Conservation (phyloP, 2,888 invertebrate genomes). For the Prosapia bicincta region DNA sequence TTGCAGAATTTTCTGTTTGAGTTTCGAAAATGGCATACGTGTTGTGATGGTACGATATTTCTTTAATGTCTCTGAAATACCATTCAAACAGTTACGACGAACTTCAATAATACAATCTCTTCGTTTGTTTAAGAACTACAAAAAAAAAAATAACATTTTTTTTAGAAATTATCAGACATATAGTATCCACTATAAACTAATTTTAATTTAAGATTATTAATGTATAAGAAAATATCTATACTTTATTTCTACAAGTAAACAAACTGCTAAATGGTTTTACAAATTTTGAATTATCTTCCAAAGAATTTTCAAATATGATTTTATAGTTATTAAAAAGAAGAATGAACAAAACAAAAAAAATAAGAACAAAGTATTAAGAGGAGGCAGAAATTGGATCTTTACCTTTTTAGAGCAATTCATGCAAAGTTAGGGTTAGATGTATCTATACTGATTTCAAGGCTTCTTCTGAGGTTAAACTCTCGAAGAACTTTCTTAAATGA, state of each 20-base stretch:
- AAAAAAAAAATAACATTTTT: background rate
- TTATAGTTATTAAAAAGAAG: too few species aligned
- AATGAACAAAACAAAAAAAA: too few species aligned
- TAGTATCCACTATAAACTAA: background rate
- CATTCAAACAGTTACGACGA: constrained; percentile 9
- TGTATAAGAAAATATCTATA: background rate
- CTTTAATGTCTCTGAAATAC: background rate
- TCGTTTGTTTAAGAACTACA: background rate
- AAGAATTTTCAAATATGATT: too few species aligned
- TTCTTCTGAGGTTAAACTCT: too few species aligned
- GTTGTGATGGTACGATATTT: background rate
- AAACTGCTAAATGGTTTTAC: background rate
- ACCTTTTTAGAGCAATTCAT: too few species aligned
- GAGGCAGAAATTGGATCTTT: too few species aligned
- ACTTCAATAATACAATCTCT: constrained; percentile 5
- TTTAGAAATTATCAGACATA: background rate
- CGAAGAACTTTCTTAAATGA: too few species aligned
- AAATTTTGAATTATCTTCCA: too few species aligned
- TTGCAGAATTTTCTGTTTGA: background rate
- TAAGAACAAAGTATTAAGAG: too few species aligned
- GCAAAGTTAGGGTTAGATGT: too few species aligned
- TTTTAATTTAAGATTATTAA: background rate
- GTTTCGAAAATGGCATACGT: background rate
- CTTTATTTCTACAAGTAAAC: background rate
- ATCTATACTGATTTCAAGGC: too few species aligned